Evolutionary conservation across 2,113 vertebrate species (phyloP).

Genomic region (Ciconia stormi): DNA sequence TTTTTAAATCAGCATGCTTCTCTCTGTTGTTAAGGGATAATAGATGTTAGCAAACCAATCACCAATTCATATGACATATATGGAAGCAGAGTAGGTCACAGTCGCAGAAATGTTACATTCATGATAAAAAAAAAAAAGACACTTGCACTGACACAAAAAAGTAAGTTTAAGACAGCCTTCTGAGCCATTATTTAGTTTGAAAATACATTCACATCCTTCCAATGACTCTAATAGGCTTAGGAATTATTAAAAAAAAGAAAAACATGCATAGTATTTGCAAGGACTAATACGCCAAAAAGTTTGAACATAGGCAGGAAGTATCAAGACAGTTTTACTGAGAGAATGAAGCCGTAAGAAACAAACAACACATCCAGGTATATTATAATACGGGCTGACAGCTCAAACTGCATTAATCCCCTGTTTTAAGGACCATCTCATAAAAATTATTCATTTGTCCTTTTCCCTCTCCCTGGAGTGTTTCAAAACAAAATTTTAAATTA

Average conservation of each 20-base stretch:
- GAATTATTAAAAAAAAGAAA: neutral
- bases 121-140: neutral
- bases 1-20: neutral
- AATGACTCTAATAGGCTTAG: neutral
- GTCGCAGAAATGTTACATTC: neutral
- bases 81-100: neutral
- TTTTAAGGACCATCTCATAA: neutral
- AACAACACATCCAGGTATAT: neutral
- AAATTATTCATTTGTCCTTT: neutral
- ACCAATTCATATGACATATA: neutral
- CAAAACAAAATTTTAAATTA: neutral
- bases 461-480: neutral
- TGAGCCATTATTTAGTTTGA: neutral
- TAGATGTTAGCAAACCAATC: neutral
- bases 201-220: neutral
- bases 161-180: neutral
- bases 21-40: neutral
- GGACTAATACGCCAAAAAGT: neutral
- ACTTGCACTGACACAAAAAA: neutral
- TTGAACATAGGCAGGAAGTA: neutral
- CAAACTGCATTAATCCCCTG: neutral
- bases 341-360: neutral
- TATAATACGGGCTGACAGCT: neutral
- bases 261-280: neutral
- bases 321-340: neutral